Conservation (phyloP, 2,113 vertebrate genomes). For the Ellobius talpinus region DNA sequence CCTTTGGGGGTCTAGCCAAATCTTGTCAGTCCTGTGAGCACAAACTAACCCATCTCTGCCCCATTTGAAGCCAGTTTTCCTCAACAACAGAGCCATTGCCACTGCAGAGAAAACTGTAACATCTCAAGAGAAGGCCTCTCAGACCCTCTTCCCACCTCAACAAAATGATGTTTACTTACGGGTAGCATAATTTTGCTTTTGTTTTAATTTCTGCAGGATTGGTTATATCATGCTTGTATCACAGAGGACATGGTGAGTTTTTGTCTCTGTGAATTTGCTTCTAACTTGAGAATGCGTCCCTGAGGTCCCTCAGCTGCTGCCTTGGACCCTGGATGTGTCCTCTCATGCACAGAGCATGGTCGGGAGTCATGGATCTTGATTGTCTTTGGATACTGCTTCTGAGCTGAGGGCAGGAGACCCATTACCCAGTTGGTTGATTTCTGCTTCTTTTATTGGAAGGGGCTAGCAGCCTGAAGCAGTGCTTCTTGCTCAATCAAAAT, state of each 20-base stretch:
- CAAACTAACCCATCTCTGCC: background rate
- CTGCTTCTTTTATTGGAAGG: conserved; percentile 27
- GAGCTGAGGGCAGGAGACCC: conserved; percentile 13
- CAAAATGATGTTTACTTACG: background rate
- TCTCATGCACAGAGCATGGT: background rate
- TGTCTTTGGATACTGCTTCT: background rate
- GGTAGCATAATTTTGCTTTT: background rate
- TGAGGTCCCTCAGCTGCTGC: background rate
- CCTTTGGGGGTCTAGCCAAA: background rate
- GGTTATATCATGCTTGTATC: background rate
- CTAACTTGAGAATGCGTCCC: background rate
- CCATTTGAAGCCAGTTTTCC: background rate
- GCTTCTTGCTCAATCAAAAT: background rate
- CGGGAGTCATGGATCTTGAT: background rate
- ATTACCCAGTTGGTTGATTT: background rate
- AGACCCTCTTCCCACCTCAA: background rate
- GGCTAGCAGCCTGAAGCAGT: background rate
- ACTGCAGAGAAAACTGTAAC: background rate
- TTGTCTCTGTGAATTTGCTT: background rate
- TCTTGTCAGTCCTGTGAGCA: background rate
- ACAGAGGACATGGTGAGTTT: background rate
- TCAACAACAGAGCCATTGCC: background rate
- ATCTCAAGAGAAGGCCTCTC: background rate
- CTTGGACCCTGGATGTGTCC: background rate
- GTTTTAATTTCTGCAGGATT: conserved; percentile 16